Base-by-base conservation (phyloP, 2,797 vertebrate species). In the Buphagus erythrorhynchus region DNA sequence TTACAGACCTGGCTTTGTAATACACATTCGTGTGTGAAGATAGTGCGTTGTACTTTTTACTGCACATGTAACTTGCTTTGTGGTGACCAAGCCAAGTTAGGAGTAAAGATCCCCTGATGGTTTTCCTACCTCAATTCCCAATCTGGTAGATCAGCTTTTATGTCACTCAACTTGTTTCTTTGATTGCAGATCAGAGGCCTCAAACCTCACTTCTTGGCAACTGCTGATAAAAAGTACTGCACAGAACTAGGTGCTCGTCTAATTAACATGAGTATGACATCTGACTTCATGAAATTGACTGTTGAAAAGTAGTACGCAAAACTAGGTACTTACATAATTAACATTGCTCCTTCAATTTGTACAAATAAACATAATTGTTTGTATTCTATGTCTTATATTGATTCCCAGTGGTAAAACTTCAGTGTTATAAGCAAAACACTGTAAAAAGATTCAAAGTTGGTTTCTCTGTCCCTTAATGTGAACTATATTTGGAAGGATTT, bases 1-100 rank as follows among this genome's bases (percentile, higher is more conserved):
- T 31, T 73, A 28, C 43, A 80, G 20, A 54, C 26, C 43, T 76
- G 43, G 33, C 18, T 16, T 40, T 69, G 40, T 21, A 35, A 58
- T 6, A 17, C 11, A 13, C n/a, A 51, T 38, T 18, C 0, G 0
- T 2, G 2, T 49, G 19, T 80, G 55, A n/a, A 31, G 9, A 5
- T 5, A 6, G 11, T 18, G 6, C 3, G 4, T n/a, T 16, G 9
- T 48, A 11, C 29, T 13, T 54, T 40, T 65, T 18, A 33, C 9
- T 38, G n/a, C 33, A 46, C 8, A 3, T 16, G 13, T 43, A 71
- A 72, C 33, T 83, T 55, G 57, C n/a, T 67, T 93, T 85, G 74
- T 55, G 25, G 29, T 55, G 25, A 66, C 42, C 49, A 57, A 31
- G 16, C n/a, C 11, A 31, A 29, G 4, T 11, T 21, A 33, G n/a